Evolutionary conservation across 2,797 vertebrate genomes (phyloP), one percentile per base, ranked within the genome.

Genomic region (Novumbra hubbsi): DNA sequence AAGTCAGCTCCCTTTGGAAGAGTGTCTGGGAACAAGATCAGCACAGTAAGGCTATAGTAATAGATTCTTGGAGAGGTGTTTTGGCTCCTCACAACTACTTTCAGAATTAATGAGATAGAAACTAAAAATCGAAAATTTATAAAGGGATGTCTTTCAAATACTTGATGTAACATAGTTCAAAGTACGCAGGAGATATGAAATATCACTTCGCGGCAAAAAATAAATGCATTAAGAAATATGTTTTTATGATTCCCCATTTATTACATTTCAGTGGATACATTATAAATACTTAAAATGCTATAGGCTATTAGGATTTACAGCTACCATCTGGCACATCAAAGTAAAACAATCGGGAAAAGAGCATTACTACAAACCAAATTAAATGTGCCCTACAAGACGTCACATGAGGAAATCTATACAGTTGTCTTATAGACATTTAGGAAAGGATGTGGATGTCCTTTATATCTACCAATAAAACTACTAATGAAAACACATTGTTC

Each of bases 251-350:
- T 84, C 78, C 83, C 78, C 78, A 66, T 89, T 86, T 86, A 89
- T 88, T 88, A 90, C 88, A 91, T 83, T 65, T 86, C 87, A 86
- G 85, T 84, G 84, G 85, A 87, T 89, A 91, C 85, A 87, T 85
- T 88, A 84, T 84, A 90, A 92, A 91, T 92, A 90, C 80, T 89
- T 71, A 75, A 80, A 88, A 79, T 70, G 9, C 78, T 87, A 88
- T 69, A 60, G 55, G 55, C 41, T 84, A 84, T 84, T 79, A 89
- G 87, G 83, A 69, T 86, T 85, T 34, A 60, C 85, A 85, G 81
- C 84, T 76, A 34, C 41, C 83, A 90, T 81, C 80, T 80, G 84
- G 86, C 82, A 88, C 85, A 78, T 83, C 24, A 76, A 88, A 83
- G 70, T 82, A 76, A 81, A 77, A 38, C 82, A 81, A 45, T 83